Conservation (phyloP, 2,113 vertebrate species). For the Isurus oxyrinchus region DNA sequence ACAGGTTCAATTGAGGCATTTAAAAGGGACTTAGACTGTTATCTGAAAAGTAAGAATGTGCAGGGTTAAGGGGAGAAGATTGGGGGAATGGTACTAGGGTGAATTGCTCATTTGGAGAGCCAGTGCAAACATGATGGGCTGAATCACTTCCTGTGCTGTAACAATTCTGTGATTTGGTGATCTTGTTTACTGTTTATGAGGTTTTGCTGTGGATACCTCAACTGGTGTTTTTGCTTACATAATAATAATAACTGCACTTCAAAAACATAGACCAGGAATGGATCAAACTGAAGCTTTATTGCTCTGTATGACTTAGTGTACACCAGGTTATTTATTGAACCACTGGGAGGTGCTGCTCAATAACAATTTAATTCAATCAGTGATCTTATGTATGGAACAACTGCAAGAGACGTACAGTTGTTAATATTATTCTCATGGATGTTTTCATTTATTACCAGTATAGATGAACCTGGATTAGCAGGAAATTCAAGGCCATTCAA, state of each 20-base stretch:
- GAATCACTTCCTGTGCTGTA: neutral
- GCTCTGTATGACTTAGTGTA: too few species aligned
- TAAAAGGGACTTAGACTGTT: neutral
- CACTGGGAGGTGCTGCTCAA: neutral
- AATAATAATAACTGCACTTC: neutral
- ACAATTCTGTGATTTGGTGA: neutral
- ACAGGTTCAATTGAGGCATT: neutral
- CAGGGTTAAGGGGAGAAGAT: neutral
- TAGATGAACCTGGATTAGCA: neutral
- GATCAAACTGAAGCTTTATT: too few species aligned
- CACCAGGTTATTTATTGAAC: neutral
- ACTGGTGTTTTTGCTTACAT: neutral
- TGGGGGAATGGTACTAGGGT: neutral
- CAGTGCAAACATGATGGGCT: neutral
- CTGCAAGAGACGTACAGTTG: neutral
- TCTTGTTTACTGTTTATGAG: neutral
- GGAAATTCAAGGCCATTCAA: neutral
- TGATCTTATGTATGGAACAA: neutral
- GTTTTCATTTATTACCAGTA: neutral
- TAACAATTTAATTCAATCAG: neutral
- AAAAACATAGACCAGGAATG: too few species aligned
- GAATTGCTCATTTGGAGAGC: neutral
- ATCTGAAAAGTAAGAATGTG: neutral
- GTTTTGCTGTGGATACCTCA: neutral
- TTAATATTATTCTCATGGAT: neutral